Evolutionary conservation across 2,113 vertebrate species (phyloP).

Genomic region (Fregetta grallaria): DNA sequence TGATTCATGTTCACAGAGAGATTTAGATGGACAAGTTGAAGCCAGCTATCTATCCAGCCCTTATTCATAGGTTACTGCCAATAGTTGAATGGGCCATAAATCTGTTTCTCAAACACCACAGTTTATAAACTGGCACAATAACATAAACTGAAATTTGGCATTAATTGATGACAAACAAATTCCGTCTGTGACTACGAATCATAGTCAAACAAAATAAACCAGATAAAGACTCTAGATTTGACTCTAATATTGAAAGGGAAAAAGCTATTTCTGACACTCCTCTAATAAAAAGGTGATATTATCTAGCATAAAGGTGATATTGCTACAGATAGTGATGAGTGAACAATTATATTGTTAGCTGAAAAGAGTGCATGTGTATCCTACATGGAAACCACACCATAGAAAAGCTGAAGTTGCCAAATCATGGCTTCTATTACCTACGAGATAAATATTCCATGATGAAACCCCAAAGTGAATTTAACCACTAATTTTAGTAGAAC

Average conservation of each 20-base stretch:
- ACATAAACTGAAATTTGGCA: slow-evolving; percentile 2
- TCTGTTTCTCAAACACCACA: not conserved
- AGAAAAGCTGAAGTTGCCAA: not conserved
- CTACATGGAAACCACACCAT: not conserved
- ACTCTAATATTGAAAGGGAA: not conserved
- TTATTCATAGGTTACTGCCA: not conserved
- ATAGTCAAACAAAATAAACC: not conserved
- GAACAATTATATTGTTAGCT: not conserved
- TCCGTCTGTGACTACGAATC: not conserved
- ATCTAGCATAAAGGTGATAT: not conserved
- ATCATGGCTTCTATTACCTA: not conserved
- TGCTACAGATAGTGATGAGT: not conserved
- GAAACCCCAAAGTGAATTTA: not conserved
- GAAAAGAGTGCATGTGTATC: not conserved
- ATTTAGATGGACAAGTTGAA: not conserved
- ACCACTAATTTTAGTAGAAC: not conserved
- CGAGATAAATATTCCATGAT: not conserved
- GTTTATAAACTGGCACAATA: not conserved
- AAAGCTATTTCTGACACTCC: not conserved
- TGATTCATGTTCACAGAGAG: not conserved
- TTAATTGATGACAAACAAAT: not conserved
- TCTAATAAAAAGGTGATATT: not conserved
- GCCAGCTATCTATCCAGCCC: not conserved
- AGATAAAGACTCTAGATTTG: not conserved
- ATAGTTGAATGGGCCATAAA: not conserved